Evolutionary conservation across 1,140 invertebrate genomes (phyloP).

Genomic region (Pogonus chalceus): DNA sequence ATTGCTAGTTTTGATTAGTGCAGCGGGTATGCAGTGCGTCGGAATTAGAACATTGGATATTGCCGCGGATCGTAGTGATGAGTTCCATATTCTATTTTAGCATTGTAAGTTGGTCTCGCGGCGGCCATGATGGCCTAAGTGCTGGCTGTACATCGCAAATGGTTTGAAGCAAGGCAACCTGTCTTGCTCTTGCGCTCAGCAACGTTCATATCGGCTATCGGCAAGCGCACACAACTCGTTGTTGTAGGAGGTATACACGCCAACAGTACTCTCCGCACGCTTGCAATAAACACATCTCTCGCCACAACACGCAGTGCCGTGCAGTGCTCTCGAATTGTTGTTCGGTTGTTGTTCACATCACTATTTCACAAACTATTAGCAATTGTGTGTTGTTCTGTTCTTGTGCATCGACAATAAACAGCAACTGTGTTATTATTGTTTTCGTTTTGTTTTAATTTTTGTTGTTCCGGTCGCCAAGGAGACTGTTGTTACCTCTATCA

Average conservation of each 20-base stretch:
- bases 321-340: constrained; percentile 14
- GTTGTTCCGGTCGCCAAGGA: no score
- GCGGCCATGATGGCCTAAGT: constrained; percentile 33
- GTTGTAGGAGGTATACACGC: constrained; percentile 31
- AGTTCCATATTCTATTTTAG: no score
- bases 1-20: no score
- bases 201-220: no score
- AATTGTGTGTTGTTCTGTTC: constrained; percentile 12
- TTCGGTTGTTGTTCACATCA: constrained; percentile 14
- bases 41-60: no score
- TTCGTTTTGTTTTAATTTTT: constrained; percentile 14
- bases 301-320: constrained; percentile 19
- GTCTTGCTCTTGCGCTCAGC: no score
- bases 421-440: no score
- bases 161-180: constrained; percentile 26
- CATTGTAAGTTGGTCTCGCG: no score
- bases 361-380: constrained; percentile 14
- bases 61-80: no score
- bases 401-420: no score
- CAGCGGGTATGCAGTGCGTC: no score
- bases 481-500: no score
- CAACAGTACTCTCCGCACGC: constrained; percentile 25
- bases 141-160: constrained; percentile 14
- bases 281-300: constrained; percentile 23
- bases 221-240: constrained; percentile 21